A percentile compares a stretch with the other conserved stretches of the same genome.
These are phyloP conservation scores for Lepidostoma basale DNA, from an alignment of 1,140 invertebrate genomes.

Conservation along the genomic window DNA sequence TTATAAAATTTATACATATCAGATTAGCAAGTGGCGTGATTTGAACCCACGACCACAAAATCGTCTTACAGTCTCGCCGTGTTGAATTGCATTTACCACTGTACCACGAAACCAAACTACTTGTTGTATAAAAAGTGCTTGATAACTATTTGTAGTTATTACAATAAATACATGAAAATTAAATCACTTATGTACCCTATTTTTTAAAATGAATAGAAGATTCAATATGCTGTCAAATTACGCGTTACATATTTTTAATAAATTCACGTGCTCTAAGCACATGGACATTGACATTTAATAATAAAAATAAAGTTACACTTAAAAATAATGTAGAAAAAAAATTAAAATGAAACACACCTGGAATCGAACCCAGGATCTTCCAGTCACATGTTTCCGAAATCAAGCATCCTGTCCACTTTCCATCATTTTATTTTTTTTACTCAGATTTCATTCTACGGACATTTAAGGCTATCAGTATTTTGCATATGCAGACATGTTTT, in stretches of 20 bases:
- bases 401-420: not conserved
- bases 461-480: too few species aligned
- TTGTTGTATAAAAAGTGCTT: not conserved
- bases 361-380: conserved; percentile 27
- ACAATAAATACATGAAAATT: too few species aligned
- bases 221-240: too few species aligned
- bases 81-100: not conserved
- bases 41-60: not conserved
- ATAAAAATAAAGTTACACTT: not conserved
- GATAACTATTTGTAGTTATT: too few species aligned
- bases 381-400: not conserved
- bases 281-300: conserved; percentile 2
- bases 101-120: not conserved
- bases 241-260: too few species aligned
- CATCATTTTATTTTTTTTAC: too few species aligned
- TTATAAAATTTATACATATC: too few species aligned
- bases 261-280: not conserved
- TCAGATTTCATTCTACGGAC: too few species aligned
- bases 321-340: conserved; percentile 13
- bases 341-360: not conserved
- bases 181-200: too few species aligned
- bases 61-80: not conserved
- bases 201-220: too few species aligned
- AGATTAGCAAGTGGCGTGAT: too few species aligned
- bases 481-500: too few species aligned